Base-by-base conservation (phyloP, 2,797 vertebrate species). In the Schizothorax lantsangensis region DNA sequence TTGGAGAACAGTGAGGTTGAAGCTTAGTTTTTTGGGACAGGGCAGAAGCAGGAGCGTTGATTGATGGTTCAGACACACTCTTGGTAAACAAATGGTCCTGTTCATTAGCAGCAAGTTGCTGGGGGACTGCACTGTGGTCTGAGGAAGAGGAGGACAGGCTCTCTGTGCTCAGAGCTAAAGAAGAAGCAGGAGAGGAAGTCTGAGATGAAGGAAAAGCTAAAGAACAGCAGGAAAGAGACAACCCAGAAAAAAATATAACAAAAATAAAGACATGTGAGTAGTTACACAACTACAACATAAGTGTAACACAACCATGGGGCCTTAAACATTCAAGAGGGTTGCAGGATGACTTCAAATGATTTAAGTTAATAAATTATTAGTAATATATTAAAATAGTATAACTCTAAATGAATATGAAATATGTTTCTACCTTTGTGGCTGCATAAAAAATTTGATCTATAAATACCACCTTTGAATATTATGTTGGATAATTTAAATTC, bases 111-210 rank as follows among this genome's bases (percentile, higher is more conserved):
- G 40, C 52, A 12, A 43, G 47, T 15, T n/a, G 82, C 33, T 49
- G 80, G 21, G 86, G 84, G 62, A 45, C 59, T 62, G 38, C 5
- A 15, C 95, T 92, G 90, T 97, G 96, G 88, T 96, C 96, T 0
- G 95, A 96, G 82, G 92, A 90, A 40, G 95, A 96, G 0, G 97
- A 95, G 0, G 96, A 95, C 89, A 99, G 95, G 91, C 97, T 99
- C 91, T 99, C 98, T 2, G 96, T 95, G 21, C 98, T 99, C 85
- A 97, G 96, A 81, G 98, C 97, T 90, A 97, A 97, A 64, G 97
- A 98, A 0, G 97, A 96, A 43, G 38, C 96, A 96, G 88, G 97
- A 62, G 97, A 97, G 82, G 97, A 97, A 0, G 97, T 95, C 93
- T 97, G 96, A 2, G 97, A 98, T 91, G 94, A 93, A 26, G 96